phyloP scores from a whole-genome alignment of 2,113 vertebrate species.

The Lagopus leucura region DNA sequence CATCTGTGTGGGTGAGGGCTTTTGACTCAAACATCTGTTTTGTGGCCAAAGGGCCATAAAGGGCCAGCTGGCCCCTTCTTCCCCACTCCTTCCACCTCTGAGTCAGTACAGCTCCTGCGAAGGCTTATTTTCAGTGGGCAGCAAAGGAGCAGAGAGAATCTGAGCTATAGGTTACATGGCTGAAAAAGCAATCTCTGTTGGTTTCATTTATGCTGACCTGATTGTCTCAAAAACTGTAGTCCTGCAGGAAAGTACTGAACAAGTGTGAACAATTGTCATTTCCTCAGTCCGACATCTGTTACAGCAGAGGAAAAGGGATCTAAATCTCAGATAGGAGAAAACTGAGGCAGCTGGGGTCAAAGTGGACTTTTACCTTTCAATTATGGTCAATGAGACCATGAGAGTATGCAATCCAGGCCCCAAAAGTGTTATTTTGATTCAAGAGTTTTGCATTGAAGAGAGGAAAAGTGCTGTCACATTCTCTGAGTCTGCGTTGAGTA shows the following conservation, averaged over 20 bases:
- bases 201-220: background rate
- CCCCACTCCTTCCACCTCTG: background rate
- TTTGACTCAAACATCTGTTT: background rate
- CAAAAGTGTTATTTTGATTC: background rate
- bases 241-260: background rate
- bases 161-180: background rate
- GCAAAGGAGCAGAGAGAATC: background rate
- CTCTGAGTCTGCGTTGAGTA: background rate
- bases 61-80: background rate
- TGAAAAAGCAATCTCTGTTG: background rate
- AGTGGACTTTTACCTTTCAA: background rate
- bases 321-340: background rate
- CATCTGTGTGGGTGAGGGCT: background rate
- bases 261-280: background rate
- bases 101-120: background rate
- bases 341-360: background rate
- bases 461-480: background rate
- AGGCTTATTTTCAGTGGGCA: background rate
- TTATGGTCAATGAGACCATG: background rate
- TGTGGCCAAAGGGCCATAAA: no score
- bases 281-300: background rate
- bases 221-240: background rate
- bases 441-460: background rate
- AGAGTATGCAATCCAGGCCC: background rate
- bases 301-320: background rate